Base-by-base conservation (phyloP, 2,113 vertebrate genomes). In the Halcyon senegalensis region DNA sequence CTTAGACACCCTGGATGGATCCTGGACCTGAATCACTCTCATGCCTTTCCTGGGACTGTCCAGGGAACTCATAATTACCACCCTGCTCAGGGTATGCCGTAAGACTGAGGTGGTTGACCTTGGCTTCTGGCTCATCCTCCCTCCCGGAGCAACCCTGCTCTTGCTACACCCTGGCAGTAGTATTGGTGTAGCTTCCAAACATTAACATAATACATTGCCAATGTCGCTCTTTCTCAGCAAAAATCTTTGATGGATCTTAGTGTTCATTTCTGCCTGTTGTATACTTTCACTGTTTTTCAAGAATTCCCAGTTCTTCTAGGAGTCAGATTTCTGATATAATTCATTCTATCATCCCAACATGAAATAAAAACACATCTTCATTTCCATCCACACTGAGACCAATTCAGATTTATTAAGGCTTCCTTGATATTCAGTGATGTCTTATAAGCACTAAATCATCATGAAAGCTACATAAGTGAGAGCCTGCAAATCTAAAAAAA, bases 371-470 rank as follows among this genome's bases (percentile, higher is more conserved):
- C 79, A 85, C 70, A 77, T 94, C 92, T 96, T 93, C 94, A 95
- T 97, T 97, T 95, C 94, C 95, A 97, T 96, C 86, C 93, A 97
- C 91, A 94, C 91, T 87, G 91, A 96, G 94, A 96, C 96, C 95
- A 96, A 97, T 96, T 97, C 94, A 97, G 82, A 97, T 96, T 97
- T 97, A 96, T 95, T 95, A 94, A 95, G 93, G 87, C 75, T 86
- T 96, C 85, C 88, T 96, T 85, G 94, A 96, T 96, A 94, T 96
- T 96, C 96, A 96, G 63, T 77, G 88, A 76, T 94, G 79, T 63
- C 88, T 96, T 94, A 70, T 35, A 91, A 87, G 75, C 94, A 96
- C 75, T 96, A 96, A 95, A 97, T 96, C 96, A 96, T 70, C 53
- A 19, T 43, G 78, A 96, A 93, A 87, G 84, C 74, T 87, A 88